Evolutionary conservation across 2,888 invertebrate species (phyloP).

Genomic region (Lithophane leautieri): DNA sequence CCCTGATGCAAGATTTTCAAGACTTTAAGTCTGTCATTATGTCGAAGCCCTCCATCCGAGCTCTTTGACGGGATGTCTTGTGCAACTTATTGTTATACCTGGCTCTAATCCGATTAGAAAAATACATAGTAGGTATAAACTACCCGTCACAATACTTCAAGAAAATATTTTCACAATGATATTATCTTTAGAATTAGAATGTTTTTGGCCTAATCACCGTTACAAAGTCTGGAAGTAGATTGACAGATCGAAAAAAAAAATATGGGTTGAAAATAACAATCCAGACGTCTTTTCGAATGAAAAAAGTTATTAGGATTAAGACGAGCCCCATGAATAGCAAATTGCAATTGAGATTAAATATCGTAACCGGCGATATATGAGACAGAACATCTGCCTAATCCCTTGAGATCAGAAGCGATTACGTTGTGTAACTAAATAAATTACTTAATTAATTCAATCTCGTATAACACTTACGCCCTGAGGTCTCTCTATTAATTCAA

Average conservation of each 20-base stretch:
- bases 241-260: background rate
- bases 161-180: slow-evolving; percentile 13
- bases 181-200: background rate
- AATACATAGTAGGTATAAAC: background rate
- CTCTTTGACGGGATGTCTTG: slow-evolving; percentile 56
- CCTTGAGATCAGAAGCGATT: slow-evolving; percentile 44
- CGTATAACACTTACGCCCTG: slow-evolving; percentile 53
- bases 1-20: slow-evolving; percentile 76
- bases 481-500: slow-evolving; percentile 50
- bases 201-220: background rate
- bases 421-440: slow-evolving; percentile 57
- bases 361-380: slow-evolving; percentile 41
- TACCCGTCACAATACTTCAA: background rate
- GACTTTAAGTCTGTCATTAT: slow-evolving; percentile 78
- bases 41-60: slow-evolving; percentile 71
- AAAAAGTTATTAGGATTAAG: slow-evolving; percentile 23
- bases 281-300: background rate
- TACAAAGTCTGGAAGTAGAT: background rate
- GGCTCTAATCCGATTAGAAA: slow-evolving; percentile 32
- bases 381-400: slow-evolving; percentile 57
- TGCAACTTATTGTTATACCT: slow-evolving; percentile 30
- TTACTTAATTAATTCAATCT: slow-evolving; percentile 62
- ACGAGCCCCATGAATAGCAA: slow-evolving; percentile 34
- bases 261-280: background rate
- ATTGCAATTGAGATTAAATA: slow-evolving; percentile 52